Conservation (phyloP, 2,888 invertebrate species). For the Caenorhabditis sulstoni region DNA sequence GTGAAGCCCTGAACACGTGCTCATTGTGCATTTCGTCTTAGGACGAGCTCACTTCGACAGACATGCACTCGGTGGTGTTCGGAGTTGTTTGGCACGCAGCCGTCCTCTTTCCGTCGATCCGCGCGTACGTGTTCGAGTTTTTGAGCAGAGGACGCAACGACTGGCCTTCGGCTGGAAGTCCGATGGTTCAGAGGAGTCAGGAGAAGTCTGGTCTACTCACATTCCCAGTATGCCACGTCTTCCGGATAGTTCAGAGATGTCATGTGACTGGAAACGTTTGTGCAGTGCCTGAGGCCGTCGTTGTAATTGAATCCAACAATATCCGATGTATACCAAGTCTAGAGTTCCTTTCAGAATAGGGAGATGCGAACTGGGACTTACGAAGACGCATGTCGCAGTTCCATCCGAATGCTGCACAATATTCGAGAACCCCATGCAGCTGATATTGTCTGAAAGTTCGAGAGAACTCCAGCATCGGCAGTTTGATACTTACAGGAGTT, state of each 20-base stretch:
- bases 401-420: slow-evolving; percentile 21
- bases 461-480: not conserved
- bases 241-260: slow-evolving; percentile 6
- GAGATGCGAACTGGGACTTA: not conserved
- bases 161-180: not conserved
- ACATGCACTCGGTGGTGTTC: slow-evolving; percentile 16
- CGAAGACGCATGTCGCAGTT: not conserved
- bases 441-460: slow-evolving; percentile 15
- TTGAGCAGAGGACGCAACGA: not conserved
- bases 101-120: slow-evolving; percentile 17
- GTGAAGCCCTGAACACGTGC: slow-evolving; percentile 17
- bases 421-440: slow-evolving; percentile 6
- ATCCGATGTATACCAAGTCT: slow-evolving; percentile 9
- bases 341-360: not conserved
- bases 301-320: not conserved
- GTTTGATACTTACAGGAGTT: slow-evolving; percentile 2
- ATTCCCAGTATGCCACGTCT: slow-evolving; percentile 10
- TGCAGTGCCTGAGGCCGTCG: not conserved
- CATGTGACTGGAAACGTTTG: not conserved
- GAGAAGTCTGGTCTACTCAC: not conserved
- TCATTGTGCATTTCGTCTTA: not conserved
- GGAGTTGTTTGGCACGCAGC: slow-evolving; percentile 10
- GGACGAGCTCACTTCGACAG: not conserved
- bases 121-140: slow-evolving; percentile 5
- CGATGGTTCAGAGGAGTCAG: too few relatives aligned